These are phyloP conservation scores for Anas acuta DNA, from an alignment of 2,797 vertebrate species.

Conservation along the genomic window DNA sequence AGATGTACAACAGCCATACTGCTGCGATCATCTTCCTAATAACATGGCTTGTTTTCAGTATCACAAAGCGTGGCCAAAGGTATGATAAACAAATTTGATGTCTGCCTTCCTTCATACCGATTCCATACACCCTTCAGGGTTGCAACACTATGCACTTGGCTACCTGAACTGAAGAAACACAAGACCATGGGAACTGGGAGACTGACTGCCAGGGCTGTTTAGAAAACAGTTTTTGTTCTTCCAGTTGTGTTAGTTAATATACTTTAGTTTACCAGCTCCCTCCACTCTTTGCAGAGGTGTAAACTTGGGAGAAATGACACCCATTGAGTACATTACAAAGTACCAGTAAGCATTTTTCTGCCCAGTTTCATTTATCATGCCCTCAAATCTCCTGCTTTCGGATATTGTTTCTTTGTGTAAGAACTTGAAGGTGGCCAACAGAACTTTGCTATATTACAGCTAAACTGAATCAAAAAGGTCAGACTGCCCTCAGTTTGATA, in stretches of 20 bases:
- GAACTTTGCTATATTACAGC: neutral
- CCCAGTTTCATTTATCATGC: neutral
- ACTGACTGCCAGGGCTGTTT: neutral
- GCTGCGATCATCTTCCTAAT: neutral
- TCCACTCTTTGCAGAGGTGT: neutral
- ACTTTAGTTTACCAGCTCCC: neutral
- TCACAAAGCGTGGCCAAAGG: neutral
- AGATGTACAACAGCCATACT: neutral
- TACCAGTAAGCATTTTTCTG: neutral
- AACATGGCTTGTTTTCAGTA: neutral
- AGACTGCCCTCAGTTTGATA: neutral
- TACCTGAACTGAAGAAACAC: neutral
- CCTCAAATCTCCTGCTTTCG: neutral
- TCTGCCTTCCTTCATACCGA: neutral
- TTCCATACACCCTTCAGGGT: neutral
- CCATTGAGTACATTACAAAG: neutral
- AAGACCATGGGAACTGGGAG: neutral
- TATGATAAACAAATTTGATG: neutral
- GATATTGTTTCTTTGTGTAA: neutral
- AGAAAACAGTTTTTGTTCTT: neutral
- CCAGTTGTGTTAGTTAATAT: neutral
- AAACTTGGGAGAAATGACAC: slow-evolving; percentile 1
- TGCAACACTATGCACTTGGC: neutral
- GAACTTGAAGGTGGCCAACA: neutral
- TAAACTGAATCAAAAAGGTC: neutral